These are phyloP conservation scores for Nasonia longicornis DNA, from an alignment of 1,140 invertebrate genomes.

Conservation along the genomic window DNA sequence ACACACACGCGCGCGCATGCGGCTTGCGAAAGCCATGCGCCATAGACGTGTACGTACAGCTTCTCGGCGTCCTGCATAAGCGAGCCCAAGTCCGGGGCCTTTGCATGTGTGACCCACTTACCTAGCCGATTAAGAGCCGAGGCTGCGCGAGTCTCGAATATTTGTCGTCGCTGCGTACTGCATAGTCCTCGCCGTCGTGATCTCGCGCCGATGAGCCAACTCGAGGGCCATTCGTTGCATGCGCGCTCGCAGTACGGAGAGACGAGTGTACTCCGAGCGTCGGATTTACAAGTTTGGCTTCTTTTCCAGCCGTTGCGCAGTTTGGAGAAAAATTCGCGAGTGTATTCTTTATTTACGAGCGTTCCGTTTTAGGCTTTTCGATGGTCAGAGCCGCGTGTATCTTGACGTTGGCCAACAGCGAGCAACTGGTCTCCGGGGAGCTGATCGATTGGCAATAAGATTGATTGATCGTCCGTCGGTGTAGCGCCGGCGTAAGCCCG, in stretches of 20 bases:
- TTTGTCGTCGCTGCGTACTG: slow-evolving; percentile 3
- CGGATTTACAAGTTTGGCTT: no score
- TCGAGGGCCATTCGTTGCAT: no score
- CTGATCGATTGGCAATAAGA: slow-evolving; percentile 43
- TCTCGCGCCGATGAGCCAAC: neutral
- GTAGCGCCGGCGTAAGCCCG: neutral
- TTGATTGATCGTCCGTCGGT: slow-evolving; percentile 39
- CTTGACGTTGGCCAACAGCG: slow-evolving; percentile 26
- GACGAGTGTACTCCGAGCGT: no score
- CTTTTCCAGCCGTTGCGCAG: no score
- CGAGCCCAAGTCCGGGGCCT: slow-evolving; percentile 54
- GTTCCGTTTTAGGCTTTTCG: neutral
- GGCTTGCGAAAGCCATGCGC: slow-evolving; percentile 49
- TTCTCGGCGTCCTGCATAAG: slow-evolving; percentile 57
- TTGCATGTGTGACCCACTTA: slow-evolving; percentile 59
- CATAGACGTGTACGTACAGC: slow-evolving; percentile 40
- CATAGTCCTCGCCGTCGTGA: neutral
- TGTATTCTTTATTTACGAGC: neutral
- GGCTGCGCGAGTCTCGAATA: neutral
- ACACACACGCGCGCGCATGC: slow-evolving; percentile 50
- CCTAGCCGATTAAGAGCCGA: slow-evolving; percentile 35
- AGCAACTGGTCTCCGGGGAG: neutral
- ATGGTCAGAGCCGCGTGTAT: neutral
- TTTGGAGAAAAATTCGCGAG: no score
- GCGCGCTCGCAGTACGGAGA: no score